Percentiles rank a stretch among this genome's conserved stretches.
Conservation (phyloP, 2,888 invertebrate genomes). For the Agonum fuliginosum region DNA sequence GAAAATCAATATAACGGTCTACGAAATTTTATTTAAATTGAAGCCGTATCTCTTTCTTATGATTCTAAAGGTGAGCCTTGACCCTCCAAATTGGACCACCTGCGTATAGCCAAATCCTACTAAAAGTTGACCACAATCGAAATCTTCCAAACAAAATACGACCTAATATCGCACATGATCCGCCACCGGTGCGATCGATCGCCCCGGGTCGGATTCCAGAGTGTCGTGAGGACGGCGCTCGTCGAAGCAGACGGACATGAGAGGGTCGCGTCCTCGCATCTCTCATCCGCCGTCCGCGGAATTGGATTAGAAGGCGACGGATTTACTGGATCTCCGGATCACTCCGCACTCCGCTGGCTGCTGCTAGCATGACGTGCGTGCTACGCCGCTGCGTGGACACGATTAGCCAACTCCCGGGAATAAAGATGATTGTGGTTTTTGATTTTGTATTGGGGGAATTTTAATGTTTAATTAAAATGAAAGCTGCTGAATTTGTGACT, state of each 20-base stretch:
- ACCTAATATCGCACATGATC: too few relatives aligned
- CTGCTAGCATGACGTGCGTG: slow-evolving; percentile 11
- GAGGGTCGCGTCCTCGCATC: slow-evolving; percentile 27
- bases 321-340: slow-evolving; percentile 47
- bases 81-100: too few relatives aligned
- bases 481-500: neutral
- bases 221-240: neutral
- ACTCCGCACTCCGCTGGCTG: too few relatives aligned
- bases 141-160: too few relatives aligned
- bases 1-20: too few relatives aligned
- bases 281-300: neutral
- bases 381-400: slow-evolving; percentile 10
- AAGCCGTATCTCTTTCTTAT: too few relatives aligned
- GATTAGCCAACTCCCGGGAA: slow-evolving; percentile 6
- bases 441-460: neutral
- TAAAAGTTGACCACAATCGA: too few relatives aligned
- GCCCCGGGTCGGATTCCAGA: slow-evolving; percentile 12
- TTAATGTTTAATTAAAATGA: neutral
- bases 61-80: too few relatives aligned
- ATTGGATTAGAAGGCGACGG: slow-evolving; percentile 50
- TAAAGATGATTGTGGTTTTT: slow-evolving; percentile 27
- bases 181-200: slow-evolving; percentile 18
- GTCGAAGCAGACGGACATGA: slow-evolving; percentile 27
- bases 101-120: too few relatives aligned
- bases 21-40: too few relatives aligned